Evolutionary conservation across 1,140 invertebrate species (phyloP).

Genomic region (Zaprionus davidi): DNA sequence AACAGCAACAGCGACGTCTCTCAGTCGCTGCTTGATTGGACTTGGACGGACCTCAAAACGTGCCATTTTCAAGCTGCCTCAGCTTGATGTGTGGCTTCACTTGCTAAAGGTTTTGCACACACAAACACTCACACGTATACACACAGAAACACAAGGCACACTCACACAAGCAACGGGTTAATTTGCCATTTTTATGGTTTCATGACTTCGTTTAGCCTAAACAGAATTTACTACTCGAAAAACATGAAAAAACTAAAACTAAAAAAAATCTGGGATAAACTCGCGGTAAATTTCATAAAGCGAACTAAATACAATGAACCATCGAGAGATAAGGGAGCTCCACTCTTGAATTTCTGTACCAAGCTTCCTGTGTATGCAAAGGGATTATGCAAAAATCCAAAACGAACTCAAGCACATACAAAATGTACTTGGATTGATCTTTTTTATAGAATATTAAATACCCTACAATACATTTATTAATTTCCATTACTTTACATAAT

Average conservation of each 20-base stretch:
- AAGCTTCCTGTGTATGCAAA: neutral
- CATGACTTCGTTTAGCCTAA: conserved; percentile 64
- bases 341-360: neutral
- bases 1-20: conserved; percentile 38
- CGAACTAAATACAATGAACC: conserved; percentile 38
- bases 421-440: too few species aligned
- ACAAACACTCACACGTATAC: conserved; percentile 13
- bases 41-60: conserved; percentile 77
- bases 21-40: conserved; percentile 69
- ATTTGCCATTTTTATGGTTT: conserved; percentile 83
- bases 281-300: conserved; percentile 48
- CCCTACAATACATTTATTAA: neutral
- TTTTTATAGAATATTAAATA: neutral
- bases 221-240: conserved; percentile 31
- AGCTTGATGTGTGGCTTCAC: conserved; percentile 69
- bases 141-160: conserved; percentile 12
- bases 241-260: conserved; percentile 4
- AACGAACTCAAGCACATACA: neutral
- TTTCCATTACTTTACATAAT: too few species aligned
- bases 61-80: conserved; percentile 70
- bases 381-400: neutral
- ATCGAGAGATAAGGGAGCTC: neutral
- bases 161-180: conserved; percentile 57
- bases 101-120: conserved; percentile 59
- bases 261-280: conserved; percentile 1